phyloP scores from a whole-genome alignment of 2,888 invertebrate species.

The Thyatira batis region DNA sequence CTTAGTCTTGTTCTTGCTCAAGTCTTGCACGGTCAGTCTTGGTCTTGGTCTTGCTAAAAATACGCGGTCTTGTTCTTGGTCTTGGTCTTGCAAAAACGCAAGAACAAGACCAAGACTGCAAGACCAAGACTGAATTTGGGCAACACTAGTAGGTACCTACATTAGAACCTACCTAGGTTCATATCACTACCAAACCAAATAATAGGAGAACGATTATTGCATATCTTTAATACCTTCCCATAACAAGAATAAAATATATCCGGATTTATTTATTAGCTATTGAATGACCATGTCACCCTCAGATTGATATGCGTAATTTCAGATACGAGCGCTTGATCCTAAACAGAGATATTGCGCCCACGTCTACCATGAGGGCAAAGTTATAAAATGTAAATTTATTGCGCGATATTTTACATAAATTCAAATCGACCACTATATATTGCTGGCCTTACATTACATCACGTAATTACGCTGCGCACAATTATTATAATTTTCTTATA shows the following conservation, averaged over 20 bases:
- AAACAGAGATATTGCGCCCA: conserved; percentile 73
- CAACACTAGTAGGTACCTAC: too few relatives aligned
- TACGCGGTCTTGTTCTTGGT: too few relatives aligned
- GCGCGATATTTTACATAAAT: conserved; percentile 79
- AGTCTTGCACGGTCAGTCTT: too few relatives aligned
- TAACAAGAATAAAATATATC: not conserved
- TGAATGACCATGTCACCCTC: conserved; percentile 19
- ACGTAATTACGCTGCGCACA: conserved; percentile 74
- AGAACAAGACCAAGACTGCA: too few relatives aligned
- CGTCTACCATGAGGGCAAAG: conserved; percentile 59
- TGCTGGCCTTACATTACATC: conserved; percentile 72
- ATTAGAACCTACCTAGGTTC: too few relatives aligned
- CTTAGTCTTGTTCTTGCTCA: too few relatives aligned
- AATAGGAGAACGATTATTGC: too few relatives aligned
- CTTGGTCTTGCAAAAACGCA: too few relatives aligned
- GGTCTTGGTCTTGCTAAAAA: too few relatives aligned
- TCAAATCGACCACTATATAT: conserved; percentile 74
- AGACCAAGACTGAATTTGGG: too few relatives aligned
- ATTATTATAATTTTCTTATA: conserved; percentile 82
- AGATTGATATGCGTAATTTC: conserved; percentile 59
- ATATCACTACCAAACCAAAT: too few relatives aligned
- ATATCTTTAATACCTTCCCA: too few relatives aligned
- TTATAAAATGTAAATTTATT: conserved; percentile 81
- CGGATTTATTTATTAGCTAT: conserved; percentile 7
- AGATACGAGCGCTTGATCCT: conserved; percentile 65